Conservation (phyloP, 2,888 invertebrate species). For the Agriopis marginaria region DNA sequence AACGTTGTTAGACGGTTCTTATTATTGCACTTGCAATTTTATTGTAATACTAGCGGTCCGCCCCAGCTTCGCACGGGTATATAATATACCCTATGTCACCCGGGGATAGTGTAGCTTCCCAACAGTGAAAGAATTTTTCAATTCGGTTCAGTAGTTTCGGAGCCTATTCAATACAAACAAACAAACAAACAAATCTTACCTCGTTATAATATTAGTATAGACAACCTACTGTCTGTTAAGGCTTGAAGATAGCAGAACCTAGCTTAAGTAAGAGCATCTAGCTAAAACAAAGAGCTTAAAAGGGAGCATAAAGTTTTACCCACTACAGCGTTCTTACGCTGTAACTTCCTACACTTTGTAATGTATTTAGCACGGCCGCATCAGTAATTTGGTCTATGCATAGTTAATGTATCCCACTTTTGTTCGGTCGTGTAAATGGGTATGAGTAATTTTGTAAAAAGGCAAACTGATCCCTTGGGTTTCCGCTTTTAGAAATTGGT, state of each 20-base stretch:
- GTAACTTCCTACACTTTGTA: slow-evolving; percentile 43
- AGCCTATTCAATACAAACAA: no score
- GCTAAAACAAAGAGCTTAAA: slow-evolving; percentile 11
- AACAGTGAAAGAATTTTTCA: no score
- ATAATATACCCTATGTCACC: no score
- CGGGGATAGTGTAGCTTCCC: no score
- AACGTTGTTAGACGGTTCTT: not conserved
- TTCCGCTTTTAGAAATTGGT: slow-evolving; percentile 33
- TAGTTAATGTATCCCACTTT: slow-evolving; percentile 38
- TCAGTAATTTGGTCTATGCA: slow-evolving; percentile 52
- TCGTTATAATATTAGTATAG: no score
- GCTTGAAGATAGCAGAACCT: not conserved
- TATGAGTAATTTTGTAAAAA: slow-evolving; percentile 41
- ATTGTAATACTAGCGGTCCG: no score
- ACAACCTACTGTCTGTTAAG: not conserved
- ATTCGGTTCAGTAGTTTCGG: no score
- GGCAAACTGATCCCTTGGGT: slow-evolving; percentile 39
- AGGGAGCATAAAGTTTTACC: slow-evolving; percentile 51
- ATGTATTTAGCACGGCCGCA: slow-evolving; percentile 52
- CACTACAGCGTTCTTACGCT: slow-evolving; percentile 40
- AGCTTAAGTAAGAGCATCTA: slow-evolving; percentile 8
- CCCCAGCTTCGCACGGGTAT: no score
- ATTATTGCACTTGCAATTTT: not conserved
- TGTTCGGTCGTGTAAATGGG: slow-evolving; percentile 38
- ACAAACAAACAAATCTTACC: no score